Percentiles rank a stretch among this genome's conserved stretches.
Evolutionary conservation across 2,113 vertebrate species (phyloP).

Genomic region (Castor canadensis): DNA sequence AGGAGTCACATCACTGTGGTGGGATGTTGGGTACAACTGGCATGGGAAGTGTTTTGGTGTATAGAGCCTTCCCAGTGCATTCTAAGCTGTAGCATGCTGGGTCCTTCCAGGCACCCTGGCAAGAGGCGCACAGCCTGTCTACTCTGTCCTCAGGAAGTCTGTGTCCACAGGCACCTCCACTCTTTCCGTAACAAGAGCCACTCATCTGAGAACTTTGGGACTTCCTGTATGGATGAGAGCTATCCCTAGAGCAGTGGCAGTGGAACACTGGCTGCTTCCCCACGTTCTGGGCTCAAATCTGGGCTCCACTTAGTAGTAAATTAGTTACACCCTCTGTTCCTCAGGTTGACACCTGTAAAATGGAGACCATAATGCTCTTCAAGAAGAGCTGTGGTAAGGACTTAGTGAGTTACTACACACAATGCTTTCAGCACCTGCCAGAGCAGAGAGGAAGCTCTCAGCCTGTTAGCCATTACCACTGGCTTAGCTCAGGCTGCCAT

Average conservation of each 20-base stretch:
- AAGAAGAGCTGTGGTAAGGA: neutral
- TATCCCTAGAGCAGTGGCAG: neutral
- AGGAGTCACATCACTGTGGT: neutral
- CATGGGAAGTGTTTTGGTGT: accelerated
- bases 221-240: neutral
- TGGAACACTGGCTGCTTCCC: neutral
- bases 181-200: neutral
- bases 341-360: neutral
- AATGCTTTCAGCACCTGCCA: neutral
- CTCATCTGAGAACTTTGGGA: neutral
- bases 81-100: neutral
- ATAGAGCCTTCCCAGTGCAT: neutral
- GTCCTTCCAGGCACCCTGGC: neutral
- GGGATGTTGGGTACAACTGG: no score
- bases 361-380: neutral
- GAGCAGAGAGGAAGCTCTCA: neutral
- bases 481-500: neutral
- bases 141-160: neutral
- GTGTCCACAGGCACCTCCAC: neutral
- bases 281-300: neutral
- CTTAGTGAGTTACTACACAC: neutral
- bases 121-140: neutral
- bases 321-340: neutral
- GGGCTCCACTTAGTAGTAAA: neutral
- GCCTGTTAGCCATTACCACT: accelerated